Percentiles rank a stretch among this genome's conserved stretches.
Conservation (phyloP, 2,888 invertebrate species). For the Epinotia demarniana region DNA sequence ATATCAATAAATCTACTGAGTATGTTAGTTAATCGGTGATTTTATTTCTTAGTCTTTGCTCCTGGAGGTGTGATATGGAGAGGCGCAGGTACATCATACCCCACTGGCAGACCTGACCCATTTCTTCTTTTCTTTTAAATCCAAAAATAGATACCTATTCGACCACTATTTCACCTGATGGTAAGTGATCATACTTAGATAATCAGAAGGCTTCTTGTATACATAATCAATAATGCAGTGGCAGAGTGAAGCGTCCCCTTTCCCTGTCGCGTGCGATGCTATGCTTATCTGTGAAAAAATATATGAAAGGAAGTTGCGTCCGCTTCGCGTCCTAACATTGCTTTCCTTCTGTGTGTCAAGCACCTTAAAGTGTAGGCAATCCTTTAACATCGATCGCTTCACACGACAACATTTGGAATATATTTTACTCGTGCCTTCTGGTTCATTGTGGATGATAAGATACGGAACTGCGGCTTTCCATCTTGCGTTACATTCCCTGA, state of each 20-base stretch:
- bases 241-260: not conserved
- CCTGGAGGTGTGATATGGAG: no score
- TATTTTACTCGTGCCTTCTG: constrained; percentile 62
- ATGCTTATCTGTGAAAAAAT: not conserved
- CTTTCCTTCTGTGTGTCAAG: not conserved
- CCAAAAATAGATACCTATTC: no score
- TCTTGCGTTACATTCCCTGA: constrained; percentile 1
- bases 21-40: not conserved
- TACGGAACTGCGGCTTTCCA: constrained; percentile 21
- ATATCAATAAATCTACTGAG: not conserved
- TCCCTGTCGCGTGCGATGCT: not conserved
- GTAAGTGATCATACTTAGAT: no score
- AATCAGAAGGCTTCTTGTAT: no score
- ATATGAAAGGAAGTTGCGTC: not conserved
- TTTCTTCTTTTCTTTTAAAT: no score
- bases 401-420: constrained; percentile 72
- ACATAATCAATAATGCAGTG: not conserved
- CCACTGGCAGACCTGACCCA: no score
- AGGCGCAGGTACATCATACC: no score
- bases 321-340: not conserved
- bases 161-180: no score
- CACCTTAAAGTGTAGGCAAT: constrained; percentile 67
- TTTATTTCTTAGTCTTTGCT: no score
- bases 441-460: constrained; percentile 43
- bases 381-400: constrained; percentile 69